phyloP scores from a whole-genome alignment of 2,888 invertebrate genomes.

The Entomobrya proxima region DNA sequence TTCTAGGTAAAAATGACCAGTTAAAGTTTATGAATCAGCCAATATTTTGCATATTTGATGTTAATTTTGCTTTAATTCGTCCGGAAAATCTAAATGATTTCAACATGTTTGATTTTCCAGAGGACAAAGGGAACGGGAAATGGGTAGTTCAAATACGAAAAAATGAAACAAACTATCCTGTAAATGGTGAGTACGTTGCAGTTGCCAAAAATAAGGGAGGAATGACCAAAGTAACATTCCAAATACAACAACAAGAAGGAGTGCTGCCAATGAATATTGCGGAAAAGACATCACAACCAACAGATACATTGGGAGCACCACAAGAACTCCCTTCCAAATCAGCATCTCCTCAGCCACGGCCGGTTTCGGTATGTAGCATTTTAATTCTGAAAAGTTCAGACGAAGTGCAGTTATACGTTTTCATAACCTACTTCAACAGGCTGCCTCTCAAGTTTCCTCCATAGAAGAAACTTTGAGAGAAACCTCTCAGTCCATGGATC shows the following conservation, averaged over 20 bases:
- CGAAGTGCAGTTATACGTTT: neutral
- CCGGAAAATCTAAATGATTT: neutral
- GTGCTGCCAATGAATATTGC: conserved; percentile 38
- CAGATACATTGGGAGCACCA: conserved; percentile 48
- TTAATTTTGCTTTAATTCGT: too few species aligned
- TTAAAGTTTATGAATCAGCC: neutral
- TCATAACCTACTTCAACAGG: conserved; percentile 21
- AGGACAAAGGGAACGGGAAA: conserved; percentile 72
- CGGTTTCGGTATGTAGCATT: conserved; percentile 55
- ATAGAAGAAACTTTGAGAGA: conserved; percentile 74
- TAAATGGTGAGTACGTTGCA: conserved; percentile 70
- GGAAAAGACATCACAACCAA: conserved; percentile 13
- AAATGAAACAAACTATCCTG: conserved; percentile 53
- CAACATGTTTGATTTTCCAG: conserved; percentile 50
- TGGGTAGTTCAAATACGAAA: conserved; percentile 71
- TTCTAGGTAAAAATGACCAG: conserved; percentile 47
- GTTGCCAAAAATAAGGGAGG: conserved; percentile 71
- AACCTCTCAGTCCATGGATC: conserved; percentile 73
- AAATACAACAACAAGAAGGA: conserved; percentile 56
- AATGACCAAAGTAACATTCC: conserved; percentile 70
- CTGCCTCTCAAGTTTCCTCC: conserved; percentile 70
- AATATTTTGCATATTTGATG: neutral
- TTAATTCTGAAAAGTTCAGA: neutral
- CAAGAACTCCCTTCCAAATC: conserved; percentile 41
- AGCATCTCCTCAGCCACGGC: conserved; percentile 61